Evolutionary conservation across 2,888 invertebrate genomes (phyloP).

Genomic region (Helobdella robusta): DNA sequence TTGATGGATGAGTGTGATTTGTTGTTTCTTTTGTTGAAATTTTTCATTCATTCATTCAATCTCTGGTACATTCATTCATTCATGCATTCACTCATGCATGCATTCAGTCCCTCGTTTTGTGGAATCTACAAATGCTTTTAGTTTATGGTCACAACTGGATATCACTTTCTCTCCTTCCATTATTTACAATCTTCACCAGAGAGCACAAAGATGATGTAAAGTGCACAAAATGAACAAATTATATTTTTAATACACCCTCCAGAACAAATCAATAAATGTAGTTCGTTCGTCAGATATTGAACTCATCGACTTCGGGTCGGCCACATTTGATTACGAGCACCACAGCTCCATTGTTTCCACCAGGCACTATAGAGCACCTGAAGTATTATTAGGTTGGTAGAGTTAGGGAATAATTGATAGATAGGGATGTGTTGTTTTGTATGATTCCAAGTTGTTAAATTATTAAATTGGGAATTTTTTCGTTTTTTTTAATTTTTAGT

Average conservation of each 20-base stretch:
- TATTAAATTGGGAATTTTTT: not conserved
- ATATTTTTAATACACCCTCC: slow-evolving; percentile 30
- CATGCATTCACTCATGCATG: too few species aligned
- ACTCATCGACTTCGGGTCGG: slow-evolving; percentile 97
- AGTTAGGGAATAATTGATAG: not conserved
- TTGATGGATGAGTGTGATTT: too few species aligned
- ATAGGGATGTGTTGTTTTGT: not conserved
- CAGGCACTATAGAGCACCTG: slow-evolving; percentile 94
- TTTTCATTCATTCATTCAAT: slow-evolving; percentile 3
- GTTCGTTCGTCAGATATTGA: slow-evolving; percentile 87
- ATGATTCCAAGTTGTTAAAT: not conserved
- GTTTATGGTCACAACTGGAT: too few species aligned
- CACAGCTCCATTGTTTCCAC: slow-evolving; percentile 99
- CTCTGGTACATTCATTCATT: slow-evolving; percentile 1
- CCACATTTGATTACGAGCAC: slow-evolving; percentile 98
- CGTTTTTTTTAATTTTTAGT: not conserved
- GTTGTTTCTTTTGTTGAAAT: too few species aligned
- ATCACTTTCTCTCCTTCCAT: too few species aligned
- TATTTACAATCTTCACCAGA: too few species aligned
- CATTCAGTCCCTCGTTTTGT: too few species aligned
- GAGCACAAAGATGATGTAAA: too few species aligned
- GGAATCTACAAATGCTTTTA: too few species aligned
- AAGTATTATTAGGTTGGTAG: slow-evolving; percentile 81
- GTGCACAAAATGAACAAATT: too few species aligned
- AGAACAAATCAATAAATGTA: slow-evolving; percentile 72